Base-by-base conservation (phyloP, 2,797 vertebrate species). In the Hippopotamyrus pictus region DNA sequence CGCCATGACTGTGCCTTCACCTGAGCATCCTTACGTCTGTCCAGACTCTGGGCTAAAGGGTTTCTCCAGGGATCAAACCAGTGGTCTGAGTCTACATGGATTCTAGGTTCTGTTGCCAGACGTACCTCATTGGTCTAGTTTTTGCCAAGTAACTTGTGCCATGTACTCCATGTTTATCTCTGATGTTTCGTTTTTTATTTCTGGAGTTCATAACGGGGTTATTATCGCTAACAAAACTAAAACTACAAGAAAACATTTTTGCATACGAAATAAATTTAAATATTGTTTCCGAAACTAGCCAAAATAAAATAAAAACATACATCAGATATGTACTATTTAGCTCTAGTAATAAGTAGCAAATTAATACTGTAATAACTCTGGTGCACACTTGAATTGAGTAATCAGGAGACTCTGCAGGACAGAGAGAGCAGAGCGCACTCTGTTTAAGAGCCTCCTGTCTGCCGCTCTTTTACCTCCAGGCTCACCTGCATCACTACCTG, bases 401-500 rank as follows among this genome's bases (percentile, higher is more conserved):
- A 76, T 76, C 11, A 2, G 69, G 14, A 73, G 25, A 11, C 29
- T 33, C 33, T 33, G 29, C 33, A 33, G 69, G 69, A 37, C 65
- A 65, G 11, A 29, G 11, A 29, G 59, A 25, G 8, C 8, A 11
- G 62, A 29, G 0, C 25, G 3, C 12, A 4, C 62, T 65, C 1
- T 0, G 33, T 19, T 2, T 76, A 37, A 76, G 14, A 44, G 14
- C 3, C 17, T 1, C 5, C 50, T 86, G 50, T 29, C 29, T 51
- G 46, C 82, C 8, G 12, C n/a, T 5, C 9, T 84, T 48, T 37
- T 83, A n/a, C 57, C 91, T 85, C 2, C 89, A 99, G 98, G 98
- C 98, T 93, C 98, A 99, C 90, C 94, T 99, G 90, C 98, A 99
- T 91, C 98, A 99, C 94, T 99, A 99, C 91, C 93, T 99, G 88